Base-by-base conservation (phyloP, 2,797 vertebrate genomes). In the Catostomus latipinnis region DNA sequence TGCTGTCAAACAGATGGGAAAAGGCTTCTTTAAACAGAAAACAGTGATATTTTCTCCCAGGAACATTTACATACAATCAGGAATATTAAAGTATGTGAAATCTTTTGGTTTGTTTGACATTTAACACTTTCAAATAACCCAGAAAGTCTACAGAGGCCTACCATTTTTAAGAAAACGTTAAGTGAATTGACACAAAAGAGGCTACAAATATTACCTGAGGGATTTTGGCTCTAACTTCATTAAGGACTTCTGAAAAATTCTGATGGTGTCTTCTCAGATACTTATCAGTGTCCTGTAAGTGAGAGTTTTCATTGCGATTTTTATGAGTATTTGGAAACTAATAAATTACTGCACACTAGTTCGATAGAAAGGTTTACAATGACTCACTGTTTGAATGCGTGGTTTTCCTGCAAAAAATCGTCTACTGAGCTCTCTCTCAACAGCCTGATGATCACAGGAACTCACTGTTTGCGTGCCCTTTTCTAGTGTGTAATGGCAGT, bases 401-500 rank as follows among this genome's bases (percentile, higher is more conserved):
- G 93, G 94, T 83, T 94, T 94, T 54, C 93, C 93, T 11, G 87
- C 83, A 69, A 94, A 76, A 80, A 92, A 93, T 60, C 87, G 78
- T 0, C 91, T 88, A 22, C 76, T 67, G 72, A 94, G 86, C 63
- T 94, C 89, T 6, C 80, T 90, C 16, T 94, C 89, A 69, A 92
- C 88, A 11, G 79, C 89, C 9, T 0, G 71, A 75, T 93, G 82
- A 43, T 94, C 83, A 43, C 89, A 93, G 74, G 62, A 88, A 10
- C 68, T 82, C 83, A 67, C 75, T 0, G 90, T 93, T 86, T 92
- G 89, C 0, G 88, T 85, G 0, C 93, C 93, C 79, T 86, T 92
- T 86, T 88, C 86, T 75, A 94, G 66, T 0, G 89, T 92, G 88
- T 94, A 94, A 52, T 93, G 92, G 78, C 93, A 92, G 88, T 93